Evolutionary conservation across 2,797 vertebrate genomes (phyloP).

Genomic region (Parauchenoglanis ngamensis): DNA sequence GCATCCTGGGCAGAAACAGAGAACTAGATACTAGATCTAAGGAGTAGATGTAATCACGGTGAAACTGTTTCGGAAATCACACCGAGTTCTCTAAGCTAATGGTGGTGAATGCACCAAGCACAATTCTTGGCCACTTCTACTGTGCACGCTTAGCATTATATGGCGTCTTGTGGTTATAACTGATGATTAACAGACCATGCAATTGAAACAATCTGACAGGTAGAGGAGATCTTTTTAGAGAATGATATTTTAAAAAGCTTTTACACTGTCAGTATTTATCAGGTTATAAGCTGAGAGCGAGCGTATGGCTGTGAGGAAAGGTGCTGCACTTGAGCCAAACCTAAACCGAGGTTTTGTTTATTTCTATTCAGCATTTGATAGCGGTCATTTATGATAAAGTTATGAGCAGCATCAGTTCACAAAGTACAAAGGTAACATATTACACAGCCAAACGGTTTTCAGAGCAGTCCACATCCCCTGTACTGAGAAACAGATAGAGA

Average conservation of each 20-base stretch:
- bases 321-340: not conserved
- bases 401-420: not conserved
- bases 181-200: not conserved
- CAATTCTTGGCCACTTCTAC: not conserved
- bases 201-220: not conserved
- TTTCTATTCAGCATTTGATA: not conserved
- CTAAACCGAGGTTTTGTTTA: not conserved
- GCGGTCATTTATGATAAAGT: not conserved
- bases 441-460: not conserved
- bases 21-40: not conserved
- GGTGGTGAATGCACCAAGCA: not conserved
- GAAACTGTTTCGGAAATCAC: not conserved
- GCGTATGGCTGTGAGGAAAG: not conserved
- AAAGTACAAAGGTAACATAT: not conserved
- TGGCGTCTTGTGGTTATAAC: not conserved
- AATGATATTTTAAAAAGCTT: not conserved
- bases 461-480: not conserved
- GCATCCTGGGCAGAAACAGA: not conserved
- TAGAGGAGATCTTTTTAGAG: not conserved
- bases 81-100: not conserved
- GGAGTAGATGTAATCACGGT: not conserved
- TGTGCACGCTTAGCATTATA: not conserved
- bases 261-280: not conserved
- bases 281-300: not conserved
- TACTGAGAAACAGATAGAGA: not conserved